phyloP scores from a whole-genome alignment of 2,888 invertebrate genomes.

The Poecilobothrus nobilitatus region DNA sequence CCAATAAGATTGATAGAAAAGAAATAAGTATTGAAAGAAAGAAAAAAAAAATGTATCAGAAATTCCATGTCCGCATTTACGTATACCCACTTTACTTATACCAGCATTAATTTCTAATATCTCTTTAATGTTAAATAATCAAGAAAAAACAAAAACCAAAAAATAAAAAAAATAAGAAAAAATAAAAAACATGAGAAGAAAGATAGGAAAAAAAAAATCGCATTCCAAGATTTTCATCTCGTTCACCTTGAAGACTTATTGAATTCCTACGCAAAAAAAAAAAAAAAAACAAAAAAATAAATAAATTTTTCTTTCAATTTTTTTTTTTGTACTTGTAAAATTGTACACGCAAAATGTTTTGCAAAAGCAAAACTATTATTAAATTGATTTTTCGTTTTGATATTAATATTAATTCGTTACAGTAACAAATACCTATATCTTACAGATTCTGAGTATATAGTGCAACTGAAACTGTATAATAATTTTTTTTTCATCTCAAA shows the following conservation, averaged over 20 bases:
- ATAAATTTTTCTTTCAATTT: not conserved
- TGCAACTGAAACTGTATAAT: too few species aligned
- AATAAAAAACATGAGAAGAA: not conserved
- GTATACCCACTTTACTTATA: not conserved
- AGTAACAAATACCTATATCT: too few species aligned
- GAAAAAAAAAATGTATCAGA: too few species aligned
- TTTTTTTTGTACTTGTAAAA: not conserved
- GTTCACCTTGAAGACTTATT: conserved; percentile 6
- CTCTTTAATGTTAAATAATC: not conserved
- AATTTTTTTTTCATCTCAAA: too few species aligned
- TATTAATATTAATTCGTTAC: too few species aligned
- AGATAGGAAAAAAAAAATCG: not conserved
- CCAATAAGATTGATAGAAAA: too few species aligned
- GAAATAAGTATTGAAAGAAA: too few species aligned
- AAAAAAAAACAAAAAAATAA: not conserved
- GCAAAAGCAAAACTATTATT: too few species aligned
- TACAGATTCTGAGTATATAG: too few species aligned
- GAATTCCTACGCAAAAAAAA: conserved; percentile 6
- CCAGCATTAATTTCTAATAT: not conserved
- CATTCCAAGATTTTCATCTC: conserved; percentile 4
- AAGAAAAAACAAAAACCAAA: not conserved
- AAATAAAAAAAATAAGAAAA: not conserved
- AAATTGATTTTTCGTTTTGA: not conserved
- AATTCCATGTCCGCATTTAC: too few species aligned
- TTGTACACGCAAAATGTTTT: too few species aligned